Base-by-base conservation (phyloP, 2,113 vertebrate species). In the Lethenteron reissneri region DNA sequence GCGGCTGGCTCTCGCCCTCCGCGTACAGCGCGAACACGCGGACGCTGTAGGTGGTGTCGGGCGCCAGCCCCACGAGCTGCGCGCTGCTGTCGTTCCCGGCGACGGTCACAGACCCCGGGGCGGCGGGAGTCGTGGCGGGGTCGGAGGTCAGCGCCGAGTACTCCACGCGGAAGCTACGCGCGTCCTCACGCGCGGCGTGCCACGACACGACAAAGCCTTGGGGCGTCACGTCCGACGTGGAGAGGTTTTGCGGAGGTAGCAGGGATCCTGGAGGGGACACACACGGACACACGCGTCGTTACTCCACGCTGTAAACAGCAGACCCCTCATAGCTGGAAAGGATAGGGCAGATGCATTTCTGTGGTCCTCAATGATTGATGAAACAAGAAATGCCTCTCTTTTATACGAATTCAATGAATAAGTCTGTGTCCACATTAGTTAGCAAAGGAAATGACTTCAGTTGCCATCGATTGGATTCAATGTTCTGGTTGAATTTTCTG, bases 21-120 rank as follows among this genome's bases (percentile, higher is more conserved):
- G 85, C 80, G 4, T 95, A 99, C 59, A 92, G 87, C 2, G 92
- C 85, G 1, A 81, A 80, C 71, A 99, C 81, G 9, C 80, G 85
- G 77, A 99, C 87, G 21, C 85, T 56, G 0, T 99, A 99, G 59
- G 82, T 84, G 56, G 90, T 99, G 77, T 87, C 79, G 2, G 94
- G 90, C 7, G 78, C 82, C 72, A 99, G 83, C 75, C 86, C 81
- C 62, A 80, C 84, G 60, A 97, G 82, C 72, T 87, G 57, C 4
- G 83, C 75, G 1, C 81, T 88, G 11, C 77, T 82, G 21, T 68
- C n/a, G 25, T 68, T 68, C n/a, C 64, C 10, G 25, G n/a, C 25
- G n/a, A 68, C 9, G 64, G 64, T 68, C 64, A 11, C n/a, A n/a
- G n/a, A 17, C 64, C 64, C 25, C n/a, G 64, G n/a, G n/a, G n/a